Evolutionary conservation across 92 coral and sea anemone species (phyloP), one percentile per base, ranked within the genome.

Genomic region (Actinostola sp.): DNA sequence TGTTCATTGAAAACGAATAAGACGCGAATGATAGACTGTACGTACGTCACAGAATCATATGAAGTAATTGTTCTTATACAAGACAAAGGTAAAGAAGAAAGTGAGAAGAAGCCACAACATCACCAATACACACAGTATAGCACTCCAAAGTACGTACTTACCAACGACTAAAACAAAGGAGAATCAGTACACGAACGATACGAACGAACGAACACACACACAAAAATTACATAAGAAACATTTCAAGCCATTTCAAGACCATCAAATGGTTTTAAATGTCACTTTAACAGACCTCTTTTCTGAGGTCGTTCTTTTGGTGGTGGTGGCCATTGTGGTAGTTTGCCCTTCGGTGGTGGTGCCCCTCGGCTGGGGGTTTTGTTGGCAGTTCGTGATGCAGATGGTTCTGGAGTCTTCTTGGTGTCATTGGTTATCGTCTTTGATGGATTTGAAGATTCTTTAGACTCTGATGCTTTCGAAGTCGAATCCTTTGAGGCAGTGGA

Each of bases 171-270:
- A 61, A 73, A 45, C 69, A 72, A 73, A 24, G 51, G 29, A 19
- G 69, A 61, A 51, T 61, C 0, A 73, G 79, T 73, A 73, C 79
- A 61, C 67, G 59, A 32, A 73, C 55, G 61, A 73, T 58, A 59
- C 49, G 69, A 56, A 73, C 58, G 79, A 63, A 69, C 75, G 50
- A 48, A 69, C 41, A 43, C 25, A 25, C 13, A 2, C 25, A 59
- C 17, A 59, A 59, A n/a, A 11, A 30, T 5, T 26, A 66, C 51
- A 66, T 31, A n/a, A n/a, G n/a, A n/a, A n/a, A n/a, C n/a, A n/a
- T n/a, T 61, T 61, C 38, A 61, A 55, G 33, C 44, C 66, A 61
- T 6, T 34, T 31, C 16, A 61, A 27, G 8, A 27, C n/a, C n/a
- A n/a, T n/a, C 48, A 61, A 61, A 20, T 34, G 14, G 6, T 27